Conservation (phyloP, 2,888 invertebrate genomes). For the Ctena decussata region DNA sequence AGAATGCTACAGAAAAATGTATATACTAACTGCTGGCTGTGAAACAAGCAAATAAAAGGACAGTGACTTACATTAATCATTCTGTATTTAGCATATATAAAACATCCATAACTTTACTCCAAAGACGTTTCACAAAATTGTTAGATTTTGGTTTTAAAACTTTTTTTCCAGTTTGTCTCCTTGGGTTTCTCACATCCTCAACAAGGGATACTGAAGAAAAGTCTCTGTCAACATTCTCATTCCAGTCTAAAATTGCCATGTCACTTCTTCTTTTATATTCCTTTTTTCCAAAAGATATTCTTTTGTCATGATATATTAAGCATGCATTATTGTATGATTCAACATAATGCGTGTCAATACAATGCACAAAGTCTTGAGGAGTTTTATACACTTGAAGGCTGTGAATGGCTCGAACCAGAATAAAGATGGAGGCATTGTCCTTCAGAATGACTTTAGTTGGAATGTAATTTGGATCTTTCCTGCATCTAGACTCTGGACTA, state of each 20-base stretch:
- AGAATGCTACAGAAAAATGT: no score
- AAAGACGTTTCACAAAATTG: background rate
- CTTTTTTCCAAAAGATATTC: slow-evolving; percentile 1
- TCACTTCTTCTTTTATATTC: slow-evolving; percentile 1
- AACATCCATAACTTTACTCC: background rate
- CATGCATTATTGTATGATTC: slow-evolving; percentile 42
- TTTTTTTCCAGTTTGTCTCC: slow-evolving; percentile 12
- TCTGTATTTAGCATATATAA: no score
- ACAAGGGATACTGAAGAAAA: background rate
- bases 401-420: slow-evolving; percentile 11
- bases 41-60: no score
- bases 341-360: slow-evolving; percentile 52
- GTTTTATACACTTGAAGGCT: slow-evolving; percentile 45
- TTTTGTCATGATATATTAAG: background rate
- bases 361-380: slow-evolving; percentile 35
- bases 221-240: slow-evolving; percentile 11
- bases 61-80: no score
- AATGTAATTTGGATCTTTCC: slow-evolving; percentile 9
- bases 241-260: background rate
- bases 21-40: no score
- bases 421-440: background rate
- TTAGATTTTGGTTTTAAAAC: slow-evolving; percentile 22
- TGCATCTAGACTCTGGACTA: background rate
- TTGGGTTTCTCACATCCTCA: slow-evolving; percentile 6
- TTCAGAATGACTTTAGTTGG: background rate